Evolutionary conservation across 2,113 vertebrate species (phyloP).

Genomic region (Patagioenas fasciata): DNA sequence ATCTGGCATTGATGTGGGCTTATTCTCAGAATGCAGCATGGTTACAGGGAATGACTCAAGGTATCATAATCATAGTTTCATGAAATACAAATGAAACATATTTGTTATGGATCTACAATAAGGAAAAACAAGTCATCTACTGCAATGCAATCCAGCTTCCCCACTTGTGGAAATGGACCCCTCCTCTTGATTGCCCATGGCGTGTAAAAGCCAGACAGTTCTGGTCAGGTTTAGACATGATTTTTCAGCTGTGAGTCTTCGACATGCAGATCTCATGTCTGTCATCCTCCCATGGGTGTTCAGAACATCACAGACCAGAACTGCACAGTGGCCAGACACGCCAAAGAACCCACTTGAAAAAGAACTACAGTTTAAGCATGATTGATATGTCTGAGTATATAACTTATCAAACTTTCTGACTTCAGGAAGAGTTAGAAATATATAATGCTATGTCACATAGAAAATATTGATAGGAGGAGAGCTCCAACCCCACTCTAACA

Average conservation of each 20-base stretch:
- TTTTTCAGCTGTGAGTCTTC: background rate
- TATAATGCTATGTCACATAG: background rate
- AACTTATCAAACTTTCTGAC: background rate
- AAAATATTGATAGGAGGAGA: background rate
- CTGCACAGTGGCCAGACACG: background rate
- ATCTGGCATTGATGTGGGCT: background rate
- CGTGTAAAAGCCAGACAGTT: background rate
- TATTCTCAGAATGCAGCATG: background rate
- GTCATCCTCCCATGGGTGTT: background rate
- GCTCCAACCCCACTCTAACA: background rate
- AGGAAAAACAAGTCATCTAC: background rate
- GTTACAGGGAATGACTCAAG: accelerated
- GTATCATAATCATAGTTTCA: background rate
- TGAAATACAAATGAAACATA: background rate
- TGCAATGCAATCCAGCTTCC: background rate
- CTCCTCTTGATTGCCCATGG: background rate
- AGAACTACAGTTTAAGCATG: background rate
- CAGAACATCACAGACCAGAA: background rate
- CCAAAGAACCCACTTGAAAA: background rate
- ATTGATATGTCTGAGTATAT: background rate
- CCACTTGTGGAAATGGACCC: background rate
- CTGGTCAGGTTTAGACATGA: background rate
- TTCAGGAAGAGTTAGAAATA: background rate
- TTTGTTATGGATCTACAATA: background rate
- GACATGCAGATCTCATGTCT: background rate